Evolutionary conservation across 2,113 vertebrate genomes (phyloP).

Genomic region (Calypte anna): DNA sequence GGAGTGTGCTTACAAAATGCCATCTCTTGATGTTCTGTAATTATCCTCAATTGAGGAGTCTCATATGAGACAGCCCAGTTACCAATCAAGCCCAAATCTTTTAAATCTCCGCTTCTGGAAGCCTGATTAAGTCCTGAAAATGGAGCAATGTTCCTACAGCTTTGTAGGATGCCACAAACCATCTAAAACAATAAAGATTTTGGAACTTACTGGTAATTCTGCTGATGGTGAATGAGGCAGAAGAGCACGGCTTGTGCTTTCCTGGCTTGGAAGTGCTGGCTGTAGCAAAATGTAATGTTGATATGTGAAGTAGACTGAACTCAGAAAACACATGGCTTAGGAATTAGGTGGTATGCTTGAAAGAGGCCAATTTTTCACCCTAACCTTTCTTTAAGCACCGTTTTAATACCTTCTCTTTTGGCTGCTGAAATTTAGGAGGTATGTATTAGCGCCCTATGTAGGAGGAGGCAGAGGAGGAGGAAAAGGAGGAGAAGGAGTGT

Average conservation of each 20-base stretch:
- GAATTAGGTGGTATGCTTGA: neutral
- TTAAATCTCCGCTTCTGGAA: conserved; percentile 7
- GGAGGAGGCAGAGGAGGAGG: neutral
- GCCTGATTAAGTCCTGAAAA: neutral
- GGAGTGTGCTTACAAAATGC: neutral
- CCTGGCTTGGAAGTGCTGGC: neutral
- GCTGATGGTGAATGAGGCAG: neutral
- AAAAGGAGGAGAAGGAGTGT: neutral
- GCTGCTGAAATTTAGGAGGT: neutral
- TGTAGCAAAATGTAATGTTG: neutral
- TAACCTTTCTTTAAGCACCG: neutral
- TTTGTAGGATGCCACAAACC: neutral
- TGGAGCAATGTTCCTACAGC: neutral
- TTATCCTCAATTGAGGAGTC: neutral
- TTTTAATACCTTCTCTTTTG: conserved; percentile 8
- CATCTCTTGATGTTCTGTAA: neutral
- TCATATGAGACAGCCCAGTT: neutral
- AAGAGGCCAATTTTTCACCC: neutral
- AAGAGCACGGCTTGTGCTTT: conserved; percentile 14
- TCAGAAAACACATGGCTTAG: conserved; percentile 13
- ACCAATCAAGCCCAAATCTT: neutral
- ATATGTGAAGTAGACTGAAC: neutral
- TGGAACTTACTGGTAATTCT: conserved; percentile 29
- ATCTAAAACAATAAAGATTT: conserved; percentile 29
- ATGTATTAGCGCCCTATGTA: neutral